A percentile compares a stretch with the other conserved stretches of the same genome.
Evolutionary conservation across 2,113 vertebrate species (phyloP).

Genomic region (Apaloderma vittatum): DNA sequence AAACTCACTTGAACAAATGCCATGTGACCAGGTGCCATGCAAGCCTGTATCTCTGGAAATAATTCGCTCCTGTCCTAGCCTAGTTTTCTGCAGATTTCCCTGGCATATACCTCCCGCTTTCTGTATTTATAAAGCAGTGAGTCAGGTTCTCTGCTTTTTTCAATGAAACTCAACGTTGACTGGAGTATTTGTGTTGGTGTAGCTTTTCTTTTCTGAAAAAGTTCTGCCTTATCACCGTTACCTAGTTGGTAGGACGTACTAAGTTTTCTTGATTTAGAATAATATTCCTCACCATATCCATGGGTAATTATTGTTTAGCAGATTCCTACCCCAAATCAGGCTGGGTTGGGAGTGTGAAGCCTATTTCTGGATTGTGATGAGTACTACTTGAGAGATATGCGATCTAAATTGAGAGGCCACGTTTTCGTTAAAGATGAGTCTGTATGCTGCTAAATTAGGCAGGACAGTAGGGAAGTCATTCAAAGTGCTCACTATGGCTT

Average conservation of each 20-base stretch:
- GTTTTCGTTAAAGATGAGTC: not conserved
- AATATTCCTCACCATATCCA: not conserved
- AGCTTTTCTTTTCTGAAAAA: not conserved
- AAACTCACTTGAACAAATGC: not conserved
- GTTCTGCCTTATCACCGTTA: not conserved
- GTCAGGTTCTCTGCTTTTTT: not conserved
- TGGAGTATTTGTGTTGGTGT: not conserved
- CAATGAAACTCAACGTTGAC: not conserved
- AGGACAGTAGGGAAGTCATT: not conserved
- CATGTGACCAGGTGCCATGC: not conserved
- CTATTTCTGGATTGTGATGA: not conserved
- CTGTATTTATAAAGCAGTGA: conserved; percentile 13
- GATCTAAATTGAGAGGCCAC: not conserved
- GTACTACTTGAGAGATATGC: rapidly evolving
- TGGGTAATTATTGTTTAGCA: not conserved
- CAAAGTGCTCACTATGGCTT: conserved; percentile 10
- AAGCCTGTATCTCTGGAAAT: not conserved
- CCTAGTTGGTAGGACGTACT: not conserved
- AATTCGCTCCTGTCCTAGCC: not conserved
- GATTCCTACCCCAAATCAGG: not conserved
- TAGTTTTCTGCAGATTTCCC: not conserved
- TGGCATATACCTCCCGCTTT: not conserved
- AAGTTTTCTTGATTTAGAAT: not conserved
- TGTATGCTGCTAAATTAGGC: not conserved
- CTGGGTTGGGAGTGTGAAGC: not conserved